phyloP scores from a whole-genome alignment of 2,888 invertebrate species.

The Odontocolon sp. region DNA sequence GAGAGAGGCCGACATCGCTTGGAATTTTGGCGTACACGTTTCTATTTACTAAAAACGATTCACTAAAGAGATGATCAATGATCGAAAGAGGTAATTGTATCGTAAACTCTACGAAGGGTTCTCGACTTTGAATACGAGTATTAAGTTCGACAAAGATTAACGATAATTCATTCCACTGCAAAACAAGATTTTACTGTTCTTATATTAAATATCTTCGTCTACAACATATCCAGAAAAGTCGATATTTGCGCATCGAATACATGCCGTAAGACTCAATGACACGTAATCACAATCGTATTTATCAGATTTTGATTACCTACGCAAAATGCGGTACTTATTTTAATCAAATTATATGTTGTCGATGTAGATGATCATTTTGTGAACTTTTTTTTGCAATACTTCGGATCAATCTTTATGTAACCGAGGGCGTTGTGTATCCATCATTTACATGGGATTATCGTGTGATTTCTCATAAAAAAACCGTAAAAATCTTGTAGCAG shows the following conservation, averaged over 20 bases:
- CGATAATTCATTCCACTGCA: slow-evolving; percentile 40
- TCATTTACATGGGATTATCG: slow-evolving; percentile 2
- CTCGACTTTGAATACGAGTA: background rate
- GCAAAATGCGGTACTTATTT: background rate
- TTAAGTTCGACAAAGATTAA: slow-evolving; percentile 9
- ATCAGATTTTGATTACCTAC: no score
- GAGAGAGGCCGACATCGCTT: no score
- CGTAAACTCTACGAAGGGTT: background rate
- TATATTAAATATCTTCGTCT: slow-evolving; percentile 60
- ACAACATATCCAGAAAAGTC: slow-evolving; percentile 66
- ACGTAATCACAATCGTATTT: background rate
- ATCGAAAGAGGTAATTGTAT: no score
- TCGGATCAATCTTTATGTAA: slow-evolving; percentile 4
- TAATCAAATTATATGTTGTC: slow-evolving; percentile 29
- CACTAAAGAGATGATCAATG: no score
- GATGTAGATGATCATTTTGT: slow-evolving; percentile 12
- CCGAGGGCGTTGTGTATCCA: slow-evolving; percentile 28
- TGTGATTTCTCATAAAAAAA: background rate
- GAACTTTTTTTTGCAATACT: background rate
- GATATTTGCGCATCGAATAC: slow-evolving; percentile 26
- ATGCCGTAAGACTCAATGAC: slow-evolving; percentile 1
- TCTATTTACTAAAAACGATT: background rate
- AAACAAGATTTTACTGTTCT: slow-evolving; percentile 27
- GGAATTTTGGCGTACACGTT: no score
- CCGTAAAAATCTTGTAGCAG: background rate